These are phyloP conservation scores for Ornithorhynchus anatinus DNA, from an alignment of 2,113 vertebrate species.

Conservation along the genomic window DNA sequence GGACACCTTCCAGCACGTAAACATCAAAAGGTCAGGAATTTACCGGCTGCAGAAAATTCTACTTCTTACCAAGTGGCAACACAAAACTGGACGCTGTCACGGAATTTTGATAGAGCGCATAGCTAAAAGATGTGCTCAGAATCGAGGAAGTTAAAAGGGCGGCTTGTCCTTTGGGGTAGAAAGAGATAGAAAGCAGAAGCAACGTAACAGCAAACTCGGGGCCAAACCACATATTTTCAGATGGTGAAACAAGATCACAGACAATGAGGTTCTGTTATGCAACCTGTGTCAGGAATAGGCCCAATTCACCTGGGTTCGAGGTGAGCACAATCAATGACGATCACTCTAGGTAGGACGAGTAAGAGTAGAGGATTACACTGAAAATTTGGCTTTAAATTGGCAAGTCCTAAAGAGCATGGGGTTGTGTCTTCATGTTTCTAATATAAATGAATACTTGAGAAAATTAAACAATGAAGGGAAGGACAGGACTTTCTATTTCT, in stretches of 20 bases:
- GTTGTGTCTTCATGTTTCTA: too few species aligned
- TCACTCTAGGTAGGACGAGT: too few species aligned
- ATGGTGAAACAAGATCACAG: background rate
- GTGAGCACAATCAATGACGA: too few species aligned
- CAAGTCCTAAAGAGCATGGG: slow-evolving; percentile 10
- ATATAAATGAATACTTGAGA: slow-evolving; percentile 1
- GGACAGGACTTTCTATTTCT: background rate
- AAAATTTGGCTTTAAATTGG: slow-evolving; percentile 1
- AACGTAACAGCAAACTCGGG: too few species aligned
- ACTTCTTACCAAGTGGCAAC: slow-evolving; percentile 1
- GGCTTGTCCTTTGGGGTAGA: too few species aligned
- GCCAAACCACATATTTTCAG: background rate
- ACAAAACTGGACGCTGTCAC: background rate
- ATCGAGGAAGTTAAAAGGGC: too few species aligned
- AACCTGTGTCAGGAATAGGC: too few species aligned
- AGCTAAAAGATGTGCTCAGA: too few species aligned
- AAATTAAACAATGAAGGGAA: background rate
- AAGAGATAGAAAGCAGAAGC: too few species aligned
- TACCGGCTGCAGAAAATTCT: slow-evolving; percentile 12
- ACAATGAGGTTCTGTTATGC: background rate
- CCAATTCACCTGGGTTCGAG: too few species aligned
- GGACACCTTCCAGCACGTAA: slow-evolving; percentile 26
- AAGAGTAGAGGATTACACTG: background rate
- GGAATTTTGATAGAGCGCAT: slow-evolving; percentile 32
- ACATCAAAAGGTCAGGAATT: slow-evolving; percentile 36